These are phyloP conservation scores for Thamnophis elegans DNA, from an alignment of 2,797 vertebrate genomes.

Conservation along the genomic window DNA sequence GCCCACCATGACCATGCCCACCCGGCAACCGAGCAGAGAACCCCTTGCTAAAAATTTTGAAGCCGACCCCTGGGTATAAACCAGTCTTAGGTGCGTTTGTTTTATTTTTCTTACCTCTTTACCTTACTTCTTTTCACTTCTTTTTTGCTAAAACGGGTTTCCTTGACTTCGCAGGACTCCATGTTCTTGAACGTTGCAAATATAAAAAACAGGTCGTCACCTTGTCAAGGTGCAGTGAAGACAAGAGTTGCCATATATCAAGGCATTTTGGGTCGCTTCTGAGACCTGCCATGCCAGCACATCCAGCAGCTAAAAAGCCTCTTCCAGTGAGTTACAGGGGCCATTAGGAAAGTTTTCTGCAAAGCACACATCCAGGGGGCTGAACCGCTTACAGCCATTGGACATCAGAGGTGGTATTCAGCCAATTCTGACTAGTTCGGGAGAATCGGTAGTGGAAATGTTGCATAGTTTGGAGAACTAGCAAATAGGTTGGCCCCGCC, in stretches of 20 bases:
- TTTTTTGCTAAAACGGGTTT: neutral
- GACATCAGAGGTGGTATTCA: neutral
- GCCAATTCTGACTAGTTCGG: no score
- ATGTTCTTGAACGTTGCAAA: neutral
- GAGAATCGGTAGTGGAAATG: no score
- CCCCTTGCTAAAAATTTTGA: no score
- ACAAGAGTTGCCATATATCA: neutral
- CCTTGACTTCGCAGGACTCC: neutral
- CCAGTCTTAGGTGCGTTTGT: neutral
- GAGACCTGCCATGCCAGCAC: neutral
- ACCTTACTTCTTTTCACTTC: neutral
- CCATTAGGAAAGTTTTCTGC: neutral
- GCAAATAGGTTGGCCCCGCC: no score
- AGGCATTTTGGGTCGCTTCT: neutral
- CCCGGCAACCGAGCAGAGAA: no score
- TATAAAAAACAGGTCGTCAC: neutral
- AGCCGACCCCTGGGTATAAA: neutral
- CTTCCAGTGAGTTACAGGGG: neutral
- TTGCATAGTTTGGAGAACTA: no score
- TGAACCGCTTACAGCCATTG: neutral
- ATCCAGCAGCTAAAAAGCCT: neutral
- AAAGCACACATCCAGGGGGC: neutral
- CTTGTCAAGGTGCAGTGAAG: neutral
- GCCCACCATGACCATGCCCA: no score
- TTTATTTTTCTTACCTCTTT: neutral